Evolutionary conservation across 2,113 vertebrate genomes (phyloP).

Genomic region (Theropithecus gelada): DNA sequence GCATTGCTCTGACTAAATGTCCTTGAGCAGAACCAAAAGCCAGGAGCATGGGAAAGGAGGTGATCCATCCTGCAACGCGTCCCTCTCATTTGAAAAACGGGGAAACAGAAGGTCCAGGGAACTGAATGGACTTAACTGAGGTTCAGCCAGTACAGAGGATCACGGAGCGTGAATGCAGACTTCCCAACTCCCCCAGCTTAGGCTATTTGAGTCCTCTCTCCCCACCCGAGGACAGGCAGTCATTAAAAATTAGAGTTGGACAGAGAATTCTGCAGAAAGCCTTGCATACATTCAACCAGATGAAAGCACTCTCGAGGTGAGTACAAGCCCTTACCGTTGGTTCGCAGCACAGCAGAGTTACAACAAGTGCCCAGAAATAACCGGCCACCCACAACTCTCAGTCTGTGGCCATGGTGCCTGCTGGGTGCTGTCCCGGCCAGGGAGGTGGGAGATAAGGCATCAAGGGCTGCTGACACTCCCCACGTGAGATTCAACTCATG

Average conservation of each 20-base stretch:
- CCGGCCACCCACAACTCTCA: neutral
- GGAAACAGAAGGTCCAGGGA: neutral
- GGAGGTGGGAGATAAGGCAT: neutral
- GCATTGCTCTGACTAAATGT: neutral
- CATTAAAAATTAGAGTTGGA: neutral
- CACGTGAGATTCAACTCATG: neutral
- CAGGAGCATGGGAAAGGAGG: fast-evolving
- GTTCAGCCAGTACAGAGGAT: neutral
- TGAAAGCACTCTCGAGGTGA: neutral
- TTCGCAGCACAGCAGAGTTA: neutral
- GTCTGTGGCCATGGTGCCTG: neutral
- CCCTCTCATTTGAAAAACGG: neutral
- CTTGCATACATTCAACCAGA: neutral
- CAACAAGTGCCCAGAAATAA: neutral
- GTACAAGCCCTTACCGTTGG: neutral
- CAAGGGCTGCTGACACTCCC: neutral
- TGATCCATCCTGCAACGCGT: fast-evolving
- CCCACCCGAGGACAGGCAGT: neutral
- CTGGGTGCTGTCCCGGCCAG: neutral
- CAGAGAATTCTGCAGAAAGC: neutral
- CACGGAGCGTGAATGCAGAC: neutral
- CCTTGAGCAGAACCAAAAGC: neutral
- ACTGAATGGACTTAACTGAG: neutral
- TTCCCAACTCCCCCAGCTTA: neutral
- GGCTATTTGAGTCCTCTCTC: neutral